These are phyloP conservation scores for Netelia virgata DNA, from an alignment of 2,888 invertebrate genomes.

Conservation along the genomic window DNA sequence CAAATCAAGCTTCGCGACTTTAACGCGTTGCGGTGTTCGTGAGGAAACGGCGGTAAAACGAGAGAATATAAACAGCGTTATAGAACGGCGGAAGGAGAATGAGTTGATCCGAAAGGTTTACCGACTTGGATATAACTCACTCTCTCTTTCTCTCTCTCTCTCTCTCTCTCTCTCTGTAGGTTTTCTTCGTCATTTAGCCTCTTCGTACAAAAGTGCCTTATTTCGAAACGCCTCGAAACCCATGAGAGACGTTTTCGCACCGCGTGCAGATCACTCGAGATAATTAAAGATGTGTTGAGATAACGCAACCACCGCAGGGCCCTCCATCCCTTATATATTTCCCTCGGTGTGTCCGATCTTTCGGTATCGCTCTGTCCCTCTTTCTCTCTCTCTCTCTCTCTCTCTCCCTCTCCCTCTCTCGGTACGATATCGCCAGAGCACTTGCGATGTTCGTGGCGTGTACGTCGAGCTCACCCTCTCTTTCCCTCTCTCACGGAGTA, in stretches of 20 bases:
- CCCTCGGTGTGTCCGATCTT: conserved; percentile 33
- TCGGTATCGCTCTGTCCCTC: conserved; percentile 38
- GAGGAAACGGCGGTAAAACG: conserved; percentile 35
- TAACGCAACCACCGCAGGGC: conserved; percentile 69
- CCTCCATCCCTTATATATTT: conserved; percentile 56
- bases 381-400: conserved; percentile 37
- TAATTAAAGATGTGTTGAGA: conserved; percentile 81
- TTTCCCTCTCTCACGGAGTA: conserved; percentile 11
- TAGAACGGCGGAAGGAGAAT: conserved; percentile 37
- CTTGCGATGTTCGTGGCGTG: conserved; percentile 64
- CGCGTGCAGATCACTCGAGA: conserved; percentile 75
- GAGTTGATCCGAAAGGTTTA: conserved; percentile 46
- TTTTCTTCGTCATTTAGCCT: background rate
- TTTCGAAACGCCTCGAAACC: conserved; percentile 51
- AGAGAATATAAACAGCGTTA: conserved; percentile 36
- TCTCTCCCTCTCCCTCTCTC: conserved; percentile 36
- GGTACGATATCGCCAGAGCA: conserved; percentile 73
- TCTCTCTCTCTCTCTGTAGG: conserved; percentile 3
- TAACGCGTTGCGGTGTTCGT: conserved; percentile 62
- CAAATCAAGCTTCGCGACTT: conserved; percentile 68
- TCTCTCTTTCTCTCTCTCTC: conserved; percentile 14
- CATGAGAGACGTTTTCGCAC: conserved; percentile 69
- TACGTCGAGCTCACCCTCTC: conserved; percentile 10
- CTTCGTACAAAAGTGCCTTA: conserved; percentile 36
- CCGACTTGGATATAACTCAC: conserved; percentile 24